Evolutionary conservation across 2,888 invertebrate species (phyloP).

Genomic region (Serrognathus titanus): DNA sequence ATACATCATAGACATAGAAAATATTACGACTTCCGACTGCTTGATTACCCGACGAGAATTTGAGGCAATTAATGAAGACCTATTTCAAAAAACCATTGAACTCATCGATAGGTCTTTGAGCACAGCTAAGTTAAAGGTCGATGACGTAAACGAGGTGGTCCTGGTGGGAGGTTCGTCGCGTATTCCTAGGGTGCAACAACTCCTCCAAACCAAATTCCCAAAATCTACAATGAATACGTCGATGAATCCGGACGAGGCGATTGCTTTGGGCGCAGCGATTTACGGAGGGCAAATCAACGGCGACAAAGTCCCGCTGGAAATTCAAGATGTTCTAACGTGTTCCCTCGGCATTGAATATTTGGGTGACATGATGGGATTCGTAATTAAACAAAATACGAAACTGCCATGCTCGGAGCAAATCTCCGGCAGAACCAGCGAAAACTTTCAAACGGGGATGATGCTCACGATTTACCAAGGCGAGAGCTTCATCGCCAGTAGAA

Average conservation of each 20-base stretch:
- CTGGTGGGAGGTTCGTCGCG: too few species aligned
- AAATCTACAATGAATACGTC: too few species aligned
- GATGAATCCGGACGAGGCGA: constrained; percentile 31
- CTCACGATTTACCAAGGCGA: constrained; percentile 9
- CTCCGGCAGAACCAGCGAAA: constrained; percentile 13
- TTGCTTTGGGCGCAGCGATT: constrained; percentile 33
- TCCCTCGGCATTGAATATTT: constrained; percentile 20
- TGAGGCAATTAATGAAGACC: too few species aligned
- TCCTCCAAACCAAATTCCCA: too few species aligned
- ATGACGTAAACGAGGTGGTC: too few species aligned
- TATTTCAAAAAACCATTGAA: too few species aligned
- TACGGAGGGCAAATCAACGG: constrained; percentile 25
- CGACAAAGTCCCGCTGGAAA: constrained; percentile 10
- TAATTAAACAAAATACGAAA: constrained; percentile 27
- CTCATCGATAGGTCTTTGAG: too few species aligned
- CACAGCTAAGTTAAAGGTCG: too few species aligned
- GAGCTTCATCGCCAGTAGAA: neutral
- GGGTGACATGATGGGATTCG: constrained; percentile 22
- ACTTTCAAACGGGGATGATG: constrained; percentile 19
- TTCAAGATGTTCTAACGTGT: neutral
- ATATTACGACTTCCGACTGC: too few species aligned
- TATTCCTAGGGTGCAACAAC: too few species aligned
- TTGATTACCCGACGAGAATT: too few species aligned
- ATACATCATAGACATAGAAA: too few species aligned
- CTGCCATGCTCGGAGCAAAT: constrained; percentile 16